Evolutionary conservation across 1,140 invertebrate species (phyloP).

Genomic region (Leptinotarsa texana): DNA sequence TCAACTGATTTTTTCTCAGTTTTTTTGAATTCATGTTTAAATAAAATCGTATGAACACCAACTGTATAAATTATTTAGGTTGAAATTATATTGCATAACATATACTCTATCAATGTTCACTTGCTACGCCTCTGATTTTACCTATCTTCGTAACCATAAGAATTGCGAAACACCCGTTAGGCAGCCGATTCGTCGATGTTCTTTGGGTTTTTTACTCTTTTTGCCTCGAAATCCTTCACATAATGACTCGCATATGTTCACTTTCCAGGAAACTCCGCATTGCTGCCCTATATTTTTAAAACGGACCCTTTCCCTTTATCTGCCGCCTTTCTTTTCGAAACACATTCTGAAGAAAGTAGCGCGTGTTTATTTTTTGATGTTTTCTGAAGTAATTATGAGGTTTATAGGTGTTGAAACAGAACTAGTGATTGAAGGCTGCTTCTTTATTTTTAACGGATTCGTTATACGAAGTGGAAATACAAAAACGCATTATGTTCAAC

Average conservation of each 20-base stretch:
- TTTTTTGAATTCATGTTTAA: too few species aligned
- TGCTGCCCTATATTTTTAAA: conserved; percentile 24
- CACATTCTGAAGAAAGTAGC: background rate
- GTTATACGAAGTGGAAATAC: too few species aligned
- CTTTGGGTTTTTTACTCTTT: conserved; percentile 22
- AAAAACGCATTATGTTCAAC: too few species aligned
- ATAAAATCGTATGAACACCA: too few species aligned
- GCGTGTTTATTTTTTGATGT: background rate
- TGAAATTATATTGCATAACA: too few species aligned
- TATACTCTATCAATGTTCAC: too few species aligned
- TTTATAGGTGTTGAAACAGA: background rate
- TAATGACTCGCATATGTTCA: conserved; percentile 32
- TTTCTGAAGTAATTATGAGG: background rate
- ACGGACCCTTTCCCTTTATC: conserved; percentile 2
- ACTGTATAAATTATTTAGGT: too few species aligned
- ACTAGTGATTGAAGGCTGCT: too few species aligned
- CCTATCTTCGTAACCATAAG: conserved; percentile 23
- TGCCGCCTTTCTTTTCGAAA: background rate
- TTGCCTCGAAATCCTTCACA: conserved; percentile 26
- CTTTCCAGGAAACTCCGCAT: conserved; percentile 26
- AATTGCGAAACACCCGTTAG: conserved; percentile 31
- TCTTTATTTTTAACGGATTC: too few species aligned
- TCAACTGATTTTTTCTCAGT: too few species aligned
- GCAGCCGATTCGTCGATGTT: conserved; percentile 25
- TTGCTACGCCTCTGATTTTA: conserved; percentile 2